phyloP scores from a whole-genome alignment of 2,797 vertebrate species.

The Tragelaphus eurycerus region DNA sequence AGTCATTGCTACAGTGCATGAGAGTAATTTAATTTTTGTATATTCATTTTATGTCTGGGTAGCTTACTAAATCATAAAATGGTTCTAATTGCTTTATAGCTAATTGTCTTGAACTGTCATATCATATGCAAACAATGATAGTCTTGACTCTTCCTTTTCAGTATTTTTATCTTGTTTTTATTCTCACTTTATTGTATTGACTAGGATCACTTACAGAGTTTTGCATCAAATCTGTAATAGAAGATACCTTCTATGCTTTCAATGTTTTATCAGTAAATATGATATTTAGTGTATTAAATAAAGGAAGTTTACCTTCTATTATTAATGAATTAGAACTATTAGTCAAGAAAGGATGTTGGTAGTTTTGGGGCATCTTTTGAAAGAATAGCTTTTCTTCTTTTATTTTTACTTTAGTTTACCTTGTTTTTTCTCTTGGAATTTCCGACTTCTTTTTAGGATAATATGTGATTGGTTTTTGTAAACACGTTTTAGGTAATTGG shows the following conservation, averaged over 20 bases:
- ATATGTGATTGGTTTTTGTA: not conserved
- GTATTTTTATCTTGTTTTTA: not conserved
- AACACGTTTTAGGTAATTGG: not conserved
- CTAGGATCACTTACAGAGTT: not conserved
- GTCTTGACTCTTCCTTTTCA: not conserved
- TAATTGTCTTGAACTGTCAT: not conserved
- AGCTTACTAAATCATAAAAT: not conserved
- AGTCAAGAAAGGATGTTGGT: not conserved
- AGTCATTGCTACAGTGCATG: not conserved
- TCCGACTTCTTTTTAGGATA: conserved; percentile 1
- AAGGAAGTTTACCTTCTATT: not conserved
- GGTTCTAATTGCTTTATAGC: not conserved
- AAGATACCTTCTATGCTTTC: not conserved
- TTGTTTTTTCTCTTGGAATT: not conserved
- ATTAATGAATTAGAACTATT: not conserved
- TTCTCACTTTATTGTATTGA: not conserved
- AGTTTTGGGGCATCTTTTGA: not conserved
- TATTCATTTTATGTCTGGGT: not conserved
- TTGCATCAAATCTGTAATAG: not conserved
- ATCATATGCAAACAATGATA: not conserved
- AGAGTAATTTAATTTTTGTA: not conserved
- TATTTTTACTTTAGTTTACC: not conserved
- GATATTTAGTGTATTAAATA: not conserved
- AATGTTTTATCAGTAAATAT: not conserved
- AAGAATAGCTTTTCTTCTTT: not conserved